Evolutionary conservation across 2,113 vertebrate species (phyloP).

Genomic region (Sula dactylatra): DNA sequence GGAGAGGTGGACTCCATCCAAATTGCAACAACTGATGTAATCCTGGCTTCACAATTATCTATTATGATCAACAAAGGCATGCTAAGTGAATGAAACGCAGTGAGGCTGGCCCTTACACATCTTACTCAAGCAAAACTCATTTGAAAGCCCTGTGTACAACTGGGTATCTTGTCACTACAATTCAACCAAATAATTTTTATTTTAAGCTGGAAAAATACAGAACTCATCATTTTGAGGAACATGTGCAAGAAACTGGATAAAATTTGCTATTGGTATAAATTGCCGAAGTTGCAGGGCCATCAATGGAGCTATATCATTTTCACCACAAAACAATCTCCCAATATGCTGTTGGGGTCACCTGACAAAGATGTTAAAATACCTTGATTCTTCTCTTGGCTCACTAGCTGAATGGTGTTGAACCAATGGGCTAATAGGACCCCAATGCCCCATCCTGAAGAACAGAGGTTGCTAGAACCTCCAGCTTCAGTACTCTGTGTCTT

Average conservation of each 20-base stretch:
- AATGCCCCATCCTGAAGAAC: background rate
- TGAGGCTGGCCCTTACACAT: background rate
- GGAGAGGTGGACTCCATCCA: slow-evolving; percentile 11
- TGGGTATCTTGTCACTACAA: background rate
- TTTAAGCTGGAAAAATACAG: background rate
- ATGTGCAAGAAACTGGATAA: background rate
- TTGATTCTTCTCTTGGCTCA: background rate
- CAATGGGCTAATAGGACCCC: background rate
- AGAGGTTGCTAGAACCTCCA: background rate
- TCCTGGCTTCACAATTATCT: background rate
- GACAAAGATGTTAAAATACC: background rate
- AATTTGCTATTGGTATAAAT: background rate
- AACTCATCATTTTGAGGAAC: background rate
- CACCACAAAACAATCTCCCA: background rate
- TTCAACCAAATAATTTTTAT: background rate
- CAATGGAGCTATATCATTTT: background rate
- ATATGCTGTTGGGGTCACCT: background rate
- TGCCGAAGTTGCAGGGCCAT: background rate
- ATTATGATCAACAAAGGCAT: background rate
- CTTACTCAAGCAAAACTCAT: background rate
- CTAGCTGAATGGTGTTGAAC: background rate
- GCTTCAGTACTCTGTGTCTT: background rate
- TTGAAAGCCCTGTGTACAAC: background rate
- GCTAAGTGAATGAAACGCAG: background rate
- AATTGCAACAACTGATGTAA: background rate